Base-by-base conservation (phyloP, 2,797 vertebrate genomes). In the Pempheris klunzingeri region DNA sequence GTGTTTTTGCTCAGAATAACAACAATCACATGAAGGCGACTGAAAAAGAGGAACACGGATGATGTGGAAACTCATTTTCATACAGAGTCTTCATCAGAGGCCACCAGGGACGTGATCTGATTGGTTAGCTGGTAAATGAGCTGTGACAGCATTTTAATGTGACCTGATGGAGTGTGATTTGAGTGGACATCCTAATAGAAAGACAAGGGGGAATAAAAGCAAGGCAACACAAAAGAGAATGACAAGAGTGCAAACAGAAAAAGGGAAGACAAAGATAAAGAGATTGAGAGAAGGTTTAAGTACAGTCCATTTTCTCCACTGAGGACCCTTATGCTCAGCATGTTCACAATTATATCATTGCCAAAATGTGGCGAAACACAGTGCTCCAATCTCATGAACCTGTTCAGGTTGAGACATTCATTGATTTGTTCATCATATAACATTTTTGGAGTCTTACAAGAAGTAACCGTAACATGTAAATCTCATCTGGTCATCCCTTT, bases 81-180 rank as follows among this genome's bases (percentile, higher is more conserved):
- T 18, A 28, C 14, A 17, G 41, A 68, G 54, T 74, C 24, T 76
- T 41, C 4, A 0, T 12, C 28, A 53, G 46, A 39, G 59, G 67
- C 36, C 54, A 66, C 17, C 24, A 52, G 20, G 0, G 49, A 13
- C 3, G 1, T 11, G 47, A 73, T 71, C 39, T 78, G 49, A 87
- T 64, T 72, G 62, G 72, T 82, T 74, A 49, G 59, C 24, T 63
- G 61, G 55, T 82, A 73, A 83, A 85, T 3, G 28, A 75, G 22
- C 43, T 61, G 61, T 30, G 71, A 39, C 60, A 57, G 61, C 53
- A 24, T 80, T 77, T 66, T 73, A 71, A 64, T 80, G n/a, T 44
- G 57, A 44, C 18, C 17, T 58, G 63, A 71, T 63, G 41, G 57
- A 86, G 63, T 49, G 52, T 41, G 22, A 74, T 74, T 43, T 60